Base-by-base conservation (phyloP, 2,797 vertebrate species). In the Tadarida brasiliensis region DNA sequence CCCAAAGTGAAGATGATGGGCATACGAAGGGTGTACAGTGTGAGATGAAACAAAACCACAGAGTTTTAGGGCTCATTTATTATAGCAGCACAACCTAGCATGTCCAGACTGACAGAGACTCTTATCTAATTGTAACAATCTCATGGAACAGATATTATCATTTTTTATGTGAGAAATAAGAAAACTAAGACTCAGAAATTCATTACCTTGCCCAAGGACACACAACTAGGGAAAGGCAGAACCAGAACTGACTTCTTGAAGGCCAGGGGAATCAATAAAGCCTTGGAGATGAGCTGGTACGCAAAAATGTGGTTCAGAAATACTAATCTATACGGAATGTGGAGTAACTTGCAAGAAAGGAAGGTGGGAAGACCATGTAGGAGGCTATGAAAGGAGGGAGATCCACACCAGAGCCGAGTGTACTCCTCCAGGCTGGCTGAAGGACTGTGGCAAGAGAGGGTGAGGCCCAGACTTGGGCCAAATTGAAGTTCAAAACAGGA, bases 101-200 rank as follows among this genome's bases (percentile, higher is more conserved):
- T 68, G 20, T 81, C 44, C 71, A 87, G 35, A 57, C 26, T 11
- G 14, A 59, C 76, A 80, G 84, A 63, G 8, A 78, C 49, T 30
- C 35, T 30, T 84, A 11, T 61, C 81, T 80, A 73, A 71, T 39
- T 33, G 82, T 56, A 84, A 26, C 39, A 51, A 56, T 17, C 16
- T 90, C 57, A 89, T 68, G 39, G 57, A 78, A n/a, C 8, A 7
- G 59, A 67, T 63, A 39, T 5, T 70, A 82, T 89, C 28, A 61
- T n/a, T 90, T 24, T 86, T 93, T 51, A n/a, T 71, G 59, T 84
- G 39, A 93, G 91, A 88, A 93, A 77, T 30, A 81, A 89, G 65
- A 88, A 51, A 70, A 78, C 51, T 1, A n/a, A 54, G 33, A 51
- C 24, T 70, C 15, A 19, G 30, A 91, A 82, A 83, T 22, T n/a